Base-by-base conservation (phyloP, 2,888 invertebrate species). In the Protodeltote pygarga region DNA sequence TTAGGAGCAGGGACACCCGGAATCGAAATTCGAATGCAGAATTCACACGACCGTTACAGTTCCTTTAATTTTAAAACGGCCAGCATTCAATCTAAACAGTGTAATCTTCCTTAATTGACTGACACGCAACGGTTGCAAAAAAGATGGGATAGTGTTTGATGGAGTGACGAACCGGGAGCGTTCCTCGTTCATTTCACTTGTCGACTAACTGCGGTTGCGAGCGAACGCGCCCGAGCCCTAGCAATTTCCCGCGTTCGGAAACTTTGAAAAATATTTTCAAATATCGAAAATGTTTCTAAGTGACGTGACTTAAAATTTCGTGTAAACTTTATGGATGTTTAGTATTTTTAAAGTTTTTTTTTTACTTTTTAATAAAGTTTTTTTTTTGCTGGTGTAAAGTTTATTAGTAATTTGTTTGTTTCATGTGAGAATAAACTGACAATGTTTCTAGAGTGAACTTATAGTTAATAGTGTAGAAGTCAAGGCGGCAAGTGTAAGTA, bases 161-260 rank as follows among this genome's bases (percentile, higher is more conserved):
- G 63, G 55, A 59, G 54, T 59, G 61, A 60, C 65, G 60, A 66
- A 49, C 68, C 65, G 74, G 81, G 83, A 83, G 54, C 70, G 73
- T 65, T 76, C 74, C 73, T 72, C 72, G 73, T 61, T 58, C 70
- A 68, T 73, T 78, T 81, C 88, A 88, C 77, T 88, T 82, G 81
- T 76, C 77, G 73, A 75, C 68, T 70, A 73, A 77, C 70, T 69
- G 77, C 67, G 73, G 74, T 45, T 47, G 69, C 29, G 83, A 74
- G 57, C 78, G 81, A 73, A 72, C 81, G 86, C 75, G 76, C 73
- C 66, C 69, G 64, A 31, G 69, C 53, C 63, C 47, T 48, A 57
- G 57, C 33, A 27, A 15, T 24, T 47, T 47, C 59, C 52, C 66
- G 72, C 70, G 67, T 61, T 58, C 61, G 60, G 42, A 49, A 66